phyloP scores from a whole-genome alignment of 1,140 invertebrate species.

The Magallana gigas region DNA sequence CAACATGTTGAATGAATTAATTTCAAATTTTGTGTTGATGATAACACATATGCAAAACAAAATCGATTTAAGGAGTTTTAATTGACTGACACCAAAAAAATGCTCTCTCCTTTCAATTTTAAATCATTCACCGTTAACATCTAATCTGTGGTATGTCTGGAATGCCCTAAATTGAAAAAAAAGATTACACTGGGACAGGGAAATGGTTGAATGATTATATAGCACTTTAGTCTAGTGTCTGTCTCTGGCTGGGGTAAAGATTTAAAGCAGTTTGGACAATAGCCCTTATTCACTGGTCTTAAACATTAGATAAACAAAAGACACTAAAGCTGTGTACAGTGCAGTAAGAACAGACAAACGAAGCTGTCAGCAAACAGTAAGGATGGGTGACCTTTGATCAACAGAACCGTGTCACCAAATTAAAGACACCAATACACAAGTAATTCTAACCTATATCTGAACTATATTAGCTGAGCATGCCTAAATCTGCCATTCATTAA shows the following conservation, averaged over 20 bases:
- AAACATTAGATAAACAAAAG: constrained; percentile 33
- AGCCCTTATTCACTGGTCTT: background rate
- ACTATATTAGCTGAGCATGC: background rate
- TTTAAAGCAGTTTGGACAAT: constrained; percentile 8
- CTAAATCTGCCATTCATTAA: background rate
- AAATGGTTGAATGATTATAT: constrained; percentile 1
- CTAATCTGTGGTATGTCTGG: background rate
- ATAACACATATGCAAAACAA: too few species aligned
- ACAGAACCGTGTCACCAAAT: constrained; percentile 19
- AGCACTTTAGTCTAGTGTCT: constrained; percentile 13
- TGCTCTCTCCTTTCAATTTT: background rate
- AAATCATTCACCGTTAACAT: constrained; percentile 6
- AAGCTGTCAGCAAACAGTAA: background rate
- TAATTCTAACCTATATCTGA: background rate
- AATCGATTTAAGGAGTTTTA: too few species aligned
- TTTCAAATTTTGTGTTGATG: too few species aligned
- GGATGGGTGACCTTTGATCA: background rate
- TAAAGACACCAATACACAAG: background rate
- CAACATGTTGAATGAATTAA: too few species aligned
- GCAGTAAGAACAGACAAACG: constrained; percentile 12
- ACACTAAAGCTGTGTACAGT: constrained; percentile 1
- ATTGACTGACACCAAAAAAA: too few species aligned
- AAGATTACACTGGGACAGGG: constrained; percentile 11
- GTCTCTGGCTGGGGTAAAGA: background rate
- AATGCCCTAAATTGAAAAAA: constrained; percentile 11